Conservation (phyloP, 2,797 vertebrate genomes). For the Anas flavirostris region DNA sequence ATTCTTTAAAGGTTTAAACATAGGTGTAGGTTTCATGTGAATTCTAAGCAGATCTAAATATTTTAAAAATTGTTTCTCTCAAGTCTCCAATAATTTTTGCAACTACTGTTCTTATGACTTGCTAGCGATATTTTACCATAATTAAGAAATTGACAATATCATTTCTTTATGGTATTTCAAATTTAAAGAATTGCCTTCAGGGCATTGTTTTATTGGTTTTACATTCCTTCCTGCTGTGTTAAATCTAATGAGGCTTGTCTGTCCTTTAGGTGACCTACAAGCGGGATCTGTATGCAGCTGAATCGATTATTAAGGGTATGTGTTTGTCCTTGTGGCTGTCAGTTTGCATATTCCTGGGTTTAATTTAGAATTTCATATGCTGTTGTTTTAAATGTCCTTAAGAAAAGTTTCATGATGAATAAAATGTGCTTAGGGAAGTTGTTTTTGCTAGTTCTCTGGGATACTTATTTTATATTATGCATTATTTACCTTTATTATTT, state of each 20-base stretch:
- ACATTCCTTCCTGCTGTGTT: slow-evolving; percentile 73
- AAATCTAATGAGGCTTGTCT: slow-evolving; percentile 78
- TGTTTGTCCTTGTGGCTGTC: slow-evolving; percentile 64
- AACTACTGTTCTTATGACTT: slow-evolving; percentile 26
- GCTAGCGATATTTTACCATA: slow-evolving; percentile 45
- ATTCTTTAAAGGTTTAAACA: neutral
- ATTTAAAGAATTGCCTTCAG: slow-evolving; percentile 65
- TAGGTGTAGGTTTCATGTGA: neutral
- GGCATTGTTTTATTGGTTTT: slow-evolving; percentile 69
- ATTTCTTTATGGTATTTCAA: slow-evolving; percentile 56
- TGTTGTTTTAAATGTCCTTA: slow-evolving; percentile 34
- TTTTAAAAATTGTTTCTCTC: neutral
- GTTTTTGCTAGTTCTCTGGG: slow-evolving; percentile 27
- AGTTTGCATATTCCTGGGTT: slow-evolving; percentile 51
- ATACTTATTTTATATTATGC: slow-evolving; percentile 19
- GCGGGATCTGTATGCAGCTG: slow-evolving; percentile 91
- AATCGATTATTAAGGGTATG: slow-evolving; percentile 95
- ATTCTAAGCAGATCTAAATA: neutral
- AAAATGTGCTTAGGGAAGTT: slow-evolving; percentile 46
- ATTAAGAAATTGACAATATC: slow-evolving; percentile 64
- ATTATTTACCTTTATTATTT: slow-evolving; percentile 25
- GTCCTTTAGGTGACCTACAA: slow-evolving; percentile 94
- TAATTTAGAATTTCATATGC: slow-evolving; percentile 49
- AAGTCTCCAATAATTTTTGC: neutral
- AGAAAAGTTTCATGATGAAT: slow-evolving; percentile 10